Evolutionary conservation across 2,888 invertebrate genomes (phyloP).

Genomic region (Lithophane semibrunnea): DNA sequence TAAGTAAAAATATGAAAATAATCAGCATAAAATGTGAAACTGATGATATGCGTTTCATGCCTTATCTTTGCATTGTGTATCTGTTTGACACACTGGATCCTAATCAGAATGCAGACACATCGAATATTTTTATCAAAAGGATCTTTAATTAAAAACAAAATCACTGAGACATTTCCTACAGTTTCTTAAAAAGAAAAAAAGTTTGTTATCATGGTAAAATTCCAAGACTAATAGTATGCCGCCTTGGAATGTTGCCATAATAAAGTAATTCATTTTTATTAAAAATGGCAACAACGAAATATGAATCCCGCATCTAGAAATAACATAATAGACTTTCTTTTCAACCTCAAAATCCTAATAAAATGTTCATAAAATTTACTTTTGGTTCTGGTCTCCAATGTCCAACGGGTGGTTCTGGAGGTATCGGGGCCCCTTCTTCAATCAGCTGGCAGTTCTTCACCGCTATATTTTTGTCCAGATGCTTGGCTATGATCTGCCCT

Average conservation of each 20-base stretch:
- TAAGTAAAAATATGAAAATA: neutral
- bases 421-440: conserved; percentile 98
- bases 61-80: neutral
- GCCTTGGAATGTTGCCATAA: neutral
- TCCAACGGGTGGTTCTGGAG: conserved; percentile 97
- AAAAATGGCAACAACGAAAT: neutral
- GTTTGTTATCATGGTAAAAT: conserved; percentile 1
- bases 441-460: conserved; percentile 93
- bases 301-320: neutral
- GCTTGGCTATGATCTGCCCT: conserved; percentile 94
- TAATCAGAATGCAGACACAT: neutral
- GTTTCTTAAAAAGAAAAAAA: neutral
- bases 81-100: neutral
- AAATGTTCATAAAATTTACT: conserved; percentile 75
- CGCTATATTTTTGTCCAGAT: conserved; percentile 90
- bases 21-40: neutral
- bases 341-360: neutral
- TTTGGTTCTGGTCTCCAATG: conserved; percentile 95
- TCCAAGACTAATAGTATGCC: neutral
- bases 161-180: neutral
- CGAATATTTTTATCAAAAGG: neutral
- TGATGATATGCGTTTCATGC: conserved; percentile 2
- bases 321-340: neutral
- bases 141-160: neutral
- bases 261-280: neutral